Base-by-base conservation (phyloP, 1,140 invertebrate species). In the Pantala flavescens region DNA sequence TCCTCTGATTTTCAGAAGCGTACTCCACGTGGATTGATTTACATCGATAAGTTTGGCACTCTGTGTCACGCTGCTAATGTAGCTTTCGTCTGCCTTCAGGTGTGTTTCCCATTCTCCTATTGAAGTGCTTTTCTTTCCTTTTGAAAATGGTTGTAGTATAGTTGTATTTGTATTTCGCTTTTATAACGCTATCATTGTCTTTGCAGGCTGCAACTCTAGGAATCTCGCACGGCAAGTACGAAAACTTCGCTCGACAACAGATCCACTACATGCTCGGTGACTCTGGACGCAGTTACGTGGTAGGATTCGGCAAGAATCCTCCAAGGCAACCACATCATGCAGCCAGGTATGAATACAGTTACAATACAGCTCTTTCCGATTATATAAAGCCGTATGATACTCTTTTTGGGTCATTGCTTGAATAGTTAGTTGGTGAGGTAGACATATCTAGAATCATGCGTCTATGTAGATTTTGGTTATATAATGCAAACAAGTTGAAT, bases 201-300 rank as follows among this genome's bases (percentile, higher is more conserved):
- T 79, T 78, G 24, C 73, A 85, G 81, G 85, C 84, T 0, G 85
- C 85, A 0, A 81, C 85, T 77, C 75, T 76, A 55, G 84, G 79
- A 73, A 81, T 80, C 77, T 82, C 77, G 70, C 73, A 80, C 0
- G 75, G 81, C 43, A 80, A 81, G 75, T 87, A 88, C 79, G 77
- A 84, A 23, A 78, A 83, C 74, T 89, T 89, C 79, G 89, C 88
- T 11, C 83, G 84, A 77, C 79, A 84, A 76, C 89, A 90, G 80
- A 86, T 90, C 70, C 79, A 87, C 77, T 90, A 90, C 79, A 87
- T 87, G 75, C 81, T 90, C 0, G 89, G 89, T 0, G 83, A 85
- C 74, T 81, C 81, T 75, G 88, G 88, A 3, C 82, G 85, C 71
- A 90, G 88, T 78, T 90, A 83, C 78, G 86, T 90, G 0, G 85